phyloP scores from a whole-genome alignment of 2,113 vertebrate genomes.

The Sinocyclocheilus anophthalmus region DNA sequence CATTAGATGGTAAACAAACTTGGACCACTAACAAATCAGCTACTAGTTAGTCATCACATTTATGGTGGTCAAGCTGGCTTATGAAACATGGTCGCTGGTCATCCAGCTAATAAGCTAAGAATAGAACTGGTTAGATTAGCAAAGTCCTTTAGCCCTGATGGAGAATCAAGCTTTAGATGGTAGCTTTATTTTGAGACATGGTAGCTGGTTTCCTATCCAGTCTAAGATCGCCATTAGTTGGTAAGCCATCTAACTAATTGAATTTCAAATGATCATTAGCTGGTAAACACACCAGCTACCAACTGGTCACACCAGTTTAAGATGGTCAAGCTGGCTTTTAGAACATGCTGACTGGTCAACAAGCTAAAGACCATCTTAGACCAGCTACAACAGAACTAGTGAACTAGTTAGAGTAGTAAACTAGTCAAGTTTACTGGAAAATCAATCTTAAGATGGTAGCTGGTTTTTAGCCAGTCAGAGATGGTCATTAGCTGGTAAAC shows the following conservation, averaged over 20 bases:
- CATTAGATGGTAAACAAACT: not conserved
- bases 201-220: not conserved
- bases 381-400: no score
- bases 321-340: not conserved
- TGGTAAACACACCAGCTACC: not conserved
- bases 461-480: no score
- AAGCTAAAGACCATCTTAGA: not conserved
- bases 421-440: no score
- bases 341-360: not conserved
- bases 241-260: no score
- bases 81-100: not conserved
- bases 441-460: no score
- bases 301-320: not conserved
- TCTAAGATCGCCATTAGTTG: no score
- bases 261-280: no score
- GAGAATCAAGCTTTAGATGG: not conserved
- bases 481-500: no score
- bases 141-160: no score
- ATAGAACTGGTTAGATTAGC: no score
- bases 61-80: not conserved
- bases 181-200: not conserved
- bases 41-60: no score
- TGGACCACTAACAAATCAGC: not conserved
- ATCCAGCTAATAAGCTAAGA: not conserved
- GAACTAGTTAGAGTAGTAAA: no score